These are phyloP conservation scores for Pollenia angustigena DNA, from an alignment of 2,888 invertebrate genomes.

Conservation along the genomic window DNA sequence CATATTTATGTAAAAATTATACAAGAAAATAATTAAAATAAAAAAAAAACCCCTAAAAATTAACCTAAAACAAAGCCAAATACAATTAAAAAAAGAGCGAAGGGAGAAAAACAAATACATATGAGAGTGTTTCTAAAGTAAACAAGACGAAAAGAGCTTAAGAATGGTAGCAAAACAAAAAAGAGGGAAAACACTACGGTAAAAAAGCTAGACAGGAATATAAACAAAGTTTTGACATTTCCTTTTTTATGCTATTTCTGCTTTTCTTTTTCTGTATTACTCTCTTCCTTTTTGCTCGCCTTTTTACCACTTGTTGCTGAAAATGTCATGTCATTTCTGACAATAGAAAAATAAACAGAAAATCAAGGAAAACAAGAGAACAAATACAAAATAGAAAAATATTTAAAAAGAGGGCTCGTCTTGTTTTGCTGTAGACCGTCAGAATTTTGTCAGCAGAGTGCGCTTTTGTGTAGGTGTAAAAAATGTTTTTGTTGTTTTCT, in stretches of 20 bases:
- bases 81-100: background rate
- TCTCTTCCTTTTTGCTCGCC: background rate
- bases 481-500: slow-evolving; percentile 39
- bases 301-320: slow-evolving; percentile 61
- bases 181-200: slow-evolving; percentile 1
- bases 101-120: background rate
- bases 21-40: background rate
- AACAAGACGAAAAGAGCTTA: slow-evolving; percentile 28
- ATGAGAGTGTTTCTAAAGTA: background rate
- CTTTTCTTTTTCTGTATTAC: background rate
- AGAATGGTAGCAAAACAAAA: slow-evolving; percentile 65
- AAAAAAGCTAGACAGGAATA: slow-evolving; percentile 8
- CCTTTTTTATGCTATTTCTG: background rate
- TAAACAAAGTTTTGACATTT: slow-evolving; percentile 62
- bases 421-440: slow-evolving; percentile 27
- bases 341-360: slow-evolving; percentile 21
- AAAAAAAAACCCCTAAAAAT: background rate
- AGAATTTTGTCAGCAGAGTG: slow-evolving; percentile 15
- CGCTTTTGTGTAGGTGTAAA: slow-evolving; percentile 53
- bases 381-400: slow-evolving; percentile 8
- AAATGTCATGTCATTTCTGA: slow-evolving; percentile 29
- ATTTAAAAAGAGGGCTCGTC: slow-evolving; percentile 61
- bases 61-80: background rate
- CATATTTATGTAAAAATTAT: background rate
- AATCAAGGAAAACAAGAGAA: slow-evolving; percentile 6